Percentiles rank a stretch among this genome's conserved stretches.
These are phyloP conservation scores for Psilanteris sp. DNA, from an alignment of 1,140 invertebrate species.

Conservation along the genomic window DNA sequence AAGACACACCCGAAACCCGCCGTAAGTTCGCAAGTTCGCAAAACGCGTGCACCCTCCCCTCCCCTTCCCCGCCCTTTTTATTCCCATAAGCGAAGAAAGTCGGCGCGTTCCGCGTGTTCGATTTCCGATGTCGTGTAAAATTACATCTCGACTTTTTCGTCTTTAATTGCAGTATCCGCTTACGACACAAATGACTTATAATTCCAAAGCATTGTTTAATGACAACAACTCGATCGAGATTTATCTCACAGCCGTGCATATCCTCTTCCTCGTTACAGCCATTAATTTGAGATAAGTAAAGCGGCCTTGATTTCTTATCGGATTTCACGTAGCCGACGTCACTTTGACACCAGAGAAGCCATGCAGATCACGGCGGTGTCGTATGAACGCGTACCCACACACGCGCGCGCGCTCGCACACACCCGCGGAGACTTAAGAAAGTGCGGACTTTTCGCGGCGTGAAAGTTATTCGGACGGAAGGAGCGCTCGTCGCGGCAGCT, in stretches of 20 bases:
- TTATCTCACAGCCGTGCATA: conserved; percentile 7
- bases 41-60: too few species aligned
- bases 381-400: not conserved
- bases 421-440: conserved; percentile 25
- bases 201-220: conserved; percentile 28
- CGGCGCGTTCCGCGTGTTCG: too few species aligned
- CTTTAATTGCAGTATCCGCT: conserved; percentile 22
- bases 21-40: too few species aligned
- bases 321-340: conserved; percentile 46
- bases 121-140: conserved; percentile 28
- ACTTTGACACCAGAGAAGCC: conserved; percentile 54
- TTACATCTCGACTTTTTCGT: conserved; percentile 37
- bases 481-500: conserved; percentile 16
- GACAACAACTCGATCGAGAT: conserved; percentile 43
- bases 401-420: not conserved
- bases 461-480: conserved; percentile 49
- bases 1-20: too few species aligned
- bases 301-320: conserved; percentile 45
- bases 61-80: too few species aligned
- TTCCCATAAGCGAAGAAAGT: too few species aligned
- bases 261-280: conserved; percentile 32
- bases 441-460: conserved; percentile 27
- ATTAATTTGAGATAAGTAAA: conserved; percentile 51
- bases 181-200: conserved; percentile 34
- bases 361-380: conserved; percentile 31